phyloP scores from a whole-genome alignment of 1,140 invertebrate genomes.

The Belonocnema kinseyi region DNA sequence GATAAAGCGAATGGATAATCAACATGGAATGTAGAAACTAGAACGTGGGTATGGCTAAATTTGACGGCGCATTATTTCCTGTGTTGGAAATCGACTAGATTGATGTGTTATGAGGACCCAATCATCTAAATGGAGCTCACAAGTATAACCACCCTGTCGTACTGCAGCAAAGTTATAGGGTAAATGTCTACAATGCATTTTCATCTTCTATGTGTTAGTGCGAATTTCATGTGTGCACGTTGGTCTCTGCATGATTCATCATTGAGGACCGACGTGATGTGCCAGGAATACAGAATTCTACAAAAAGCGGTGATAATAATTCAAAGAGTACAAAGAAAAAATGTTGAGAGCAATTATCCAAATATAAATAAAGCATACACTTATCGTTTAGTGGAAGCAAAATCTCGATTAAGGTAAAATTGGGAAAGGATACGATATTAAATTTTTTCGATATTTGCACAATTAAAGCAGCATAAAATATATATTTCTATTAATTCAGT shows the following conservation, averaged over 20 bases:
- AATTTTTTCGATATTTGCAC: conserved; percentile 9
- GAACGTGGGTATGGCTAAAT: conserved; percentile 18
- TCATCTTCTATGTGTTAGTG: conserved; percentile 11
- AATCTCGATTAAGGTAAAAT: conserved; percentile 2
- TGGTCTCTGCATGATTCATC: conserved; percentile 40
- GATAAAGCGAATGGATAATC: conserved; percentile 21
- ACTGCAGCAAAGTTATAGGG: conserved; percentile 18
- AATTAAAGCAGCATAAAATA: conserved; percentile 2
- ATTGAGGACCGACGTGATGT: conserved; percentile 38
- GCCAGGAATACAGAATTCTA: conserved; percentile 42
- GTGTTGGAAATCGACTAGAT: conserved; percentile 30
- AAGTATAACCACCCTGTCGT: conserved; percentile 13
- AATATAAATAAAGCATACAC: conserved; percentile 18
- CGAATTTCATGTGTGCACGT: conserved; percentile 28
- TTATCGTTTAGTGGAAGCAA: conserved; percentile 9
- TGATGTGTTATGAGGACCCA: conserved; percentile 56
- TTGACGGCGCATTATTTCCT: conserved; percentile 19
- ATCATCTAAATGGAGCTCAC: conserved; percentile 58
- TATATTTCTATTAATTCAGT: background rate
- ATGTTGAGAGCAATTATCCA: conserved; percentile 22
- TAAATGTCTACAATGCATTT: conserved; percentile 21
- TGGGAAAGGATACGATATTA: background rate
- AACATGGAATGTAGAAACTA: background rate
- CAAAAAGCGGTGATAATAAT: conserved; percentile 16
- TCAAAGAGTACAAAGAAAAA: conserved; percentile 17